Evolutionary conservation across 2,888 invertebrate genomes (phyloP), one percentile per base, ranked within the genome.

Genomic region (Parnassius apollo): DNA sequence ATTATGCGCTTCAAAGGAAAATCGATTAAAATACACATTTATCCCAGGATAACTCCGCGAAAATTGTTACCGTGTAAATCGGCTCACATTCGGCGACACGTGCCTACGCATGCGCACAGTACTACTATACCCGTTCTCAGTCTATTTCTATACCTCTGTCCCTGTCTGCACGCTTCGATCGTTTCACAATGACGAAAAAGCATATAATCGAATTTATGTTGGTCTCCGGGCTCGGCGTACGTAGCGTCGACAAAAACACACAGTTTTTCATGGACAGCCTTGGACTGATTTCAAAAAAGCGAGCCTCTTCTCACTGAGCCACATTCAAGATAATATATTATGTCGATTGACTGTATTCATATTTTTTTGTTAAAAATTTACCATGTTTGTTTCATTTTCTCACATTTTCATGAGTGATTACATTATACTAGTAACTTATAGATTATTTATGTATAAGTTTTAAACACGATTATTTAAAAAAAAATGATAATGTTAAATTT

Each of bases 201-300:
- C 75, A 82, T 82, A 86, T 91, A 87, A 91, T 91, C 89, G 84
- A 90, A 89, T 91, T 89, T 89, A 88, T 90, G 86, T 84, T 71
- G 79, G 78, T 75, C 73, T 77, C 76, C 65, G 72, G 70, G 71
- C 71, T 70, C 64, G 66, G 56, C 69, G 66, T 73, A 63, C 59
- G 83, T 84, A 89, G 64, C 7, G 88, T 75, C 62, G 42, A 82
- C 74, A 88, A 66, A 81, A 74, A 57, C 63, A 59, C 65, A 68
- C 68, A 66, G 54, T 35, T 61, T 73, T 62, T 54, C 46, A 60
- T 62, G 53, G 60, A 61, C 61, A 82, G 80, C 86, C 86, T 86
- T 86, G 86, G 82, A 73, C 74, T 70, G 73, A 59, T 65, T 72
- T 71, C 61, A 51, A 49, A 50, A 62, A 62, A 58, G 65, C 60